Base-by-base conservation (phyloP, 2,113 vertebrate genomes). In the Pteropus alecto region DNA sequence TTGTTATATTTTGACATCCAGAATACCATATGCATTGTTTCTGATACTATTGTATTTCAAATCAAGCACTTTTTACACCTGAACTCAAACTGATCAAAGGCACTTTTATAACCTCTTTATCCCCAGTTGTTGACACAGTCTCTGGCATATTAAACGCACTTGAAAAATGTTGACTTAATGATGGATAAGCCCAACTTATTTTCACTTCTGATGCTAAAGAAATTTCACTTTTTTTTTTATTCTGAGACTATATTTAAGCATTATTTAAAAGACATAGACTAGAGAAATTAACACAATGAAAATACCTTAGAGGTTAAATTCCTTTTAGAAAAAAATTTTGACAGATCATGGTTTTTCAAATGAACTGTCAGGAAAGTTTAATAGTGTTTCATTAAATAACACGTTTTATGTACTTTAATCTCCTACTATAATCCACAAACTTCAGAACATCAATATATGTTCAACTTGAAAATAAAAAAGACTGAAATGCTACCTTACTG, bases 401-500 rank as follows among this genome's bases (percentile, higher is more conserved):
- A 41, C 18, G 19, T 11, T 54, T 73, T 65, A 7, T 35, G 4
- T 74, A 78, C 77, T n/a, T 60, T 88, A 93, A 83, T 33, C 43
- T 77, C 24, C 4, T 63, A 28, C 5, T 81, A 5, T 26, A 87
- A 96, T 79, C 41, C 18, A 83, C 15, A n/a, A 28, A 35, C 90
- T 97, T 94, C 14, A 48, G 73, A 74, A 79, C 4, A 65, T 14
- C 30, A 83, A 68, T 74, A 68, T 1, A 0, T 70, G 1, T 67
- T 94, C 22, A 93, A 38, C 22, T 93, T 94, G 41, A 87, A 98
- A 97, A 90, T 58, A 73, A 22, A 21, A 90, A 94, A 48, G 12
- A 63, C 18, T 63, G 18, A 38, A 97, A 95, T 88, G 7, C 19
- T 43, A 76, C 15, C 26, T 7, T 0, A 94, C 51, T 76, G 7